Conservation (phyloP, 2,113 vertebrate genomes). For the Piaya cayana region DNA sequence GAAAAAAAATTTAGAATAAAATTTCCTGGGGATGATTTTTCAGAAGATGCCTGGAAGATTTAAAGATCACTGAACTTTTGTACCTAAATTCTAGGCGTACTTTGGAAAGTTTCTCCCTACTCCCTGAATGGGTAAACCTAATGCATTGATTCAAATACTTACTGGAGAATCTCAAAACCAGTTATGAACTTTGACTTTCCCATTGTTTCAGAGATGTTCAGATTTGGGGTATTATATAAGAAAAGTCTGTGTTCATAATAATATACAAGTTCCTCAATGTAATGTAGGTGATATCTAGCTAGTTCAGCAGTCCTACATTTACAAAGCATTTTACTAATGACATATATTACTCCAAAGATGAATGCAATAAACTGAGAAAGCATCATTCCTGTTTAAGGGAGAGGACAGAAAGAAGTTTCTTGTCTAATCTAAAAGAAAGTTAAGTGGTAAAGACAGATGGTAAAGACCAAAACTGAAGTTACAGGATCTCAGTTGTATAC, state of each 20-base stretch:
- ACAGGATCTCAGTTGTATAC: background rate
- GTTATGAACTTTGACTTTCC: background rate
- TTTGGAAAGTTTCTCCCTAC: background rate
- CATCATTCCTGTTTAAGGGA: background rate
- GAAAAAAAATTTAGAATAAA: background rate
- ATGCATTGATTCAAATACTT: background rate
- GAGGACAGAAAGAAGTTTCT: background rate
- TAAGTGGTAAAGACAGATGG: background rate
- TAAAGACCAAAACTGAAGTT: background rate
- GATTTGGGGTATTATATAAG: background rate
- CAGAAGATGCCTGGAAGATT: background rate
- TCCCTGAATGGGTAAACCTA: background rate
- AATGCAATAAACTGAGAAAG: background rate
- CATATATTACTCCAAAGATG: background rate
- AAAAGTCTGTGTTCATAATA: background rate
- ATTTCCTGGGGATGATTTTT: background rate
- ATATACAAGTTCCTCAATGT: background rate
- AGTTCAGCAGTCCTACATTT: background rate
- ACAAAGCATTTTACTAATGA: background rate
- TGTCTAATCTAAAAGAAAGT: background rate
- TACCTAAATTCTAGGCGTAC: background rate
- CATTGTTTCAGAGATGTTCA: background rate
- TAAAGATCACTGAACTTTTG: background rate
- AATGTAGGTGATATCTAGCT: background rate
- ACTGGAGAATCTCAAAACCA: background rate